Conservation (phyloP, 2,113 vertebrate species). For the Patagioenas fasciata region DNA sequence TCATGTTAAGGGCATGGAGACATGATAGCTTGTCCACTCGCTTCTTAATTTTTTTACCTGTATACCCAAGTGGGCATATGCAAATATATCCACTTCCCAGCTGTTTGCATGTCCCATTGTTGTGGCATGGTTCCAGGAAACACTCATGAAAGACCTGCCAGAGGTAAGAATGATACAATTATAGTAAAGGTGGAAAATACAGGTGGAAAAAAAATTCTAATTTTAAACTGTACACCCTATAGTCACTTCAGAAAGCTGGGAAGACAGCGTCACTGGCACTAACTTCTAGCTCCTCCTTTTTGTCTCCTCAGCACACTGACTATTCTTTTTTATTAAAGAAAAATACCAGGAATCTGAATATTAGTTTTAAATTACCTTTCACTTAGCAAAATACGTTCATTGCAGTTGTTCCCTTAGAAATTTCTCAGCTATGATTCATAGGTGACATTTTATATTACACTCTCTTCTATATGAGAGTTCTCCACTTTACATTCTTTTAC, state of each 20-base stretch:
- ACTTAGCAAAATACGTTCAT: background rate
- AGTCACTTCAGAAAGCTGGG: background rate
- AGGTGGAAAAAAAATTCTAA: background rate
- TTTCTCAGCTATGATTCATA: background rate
- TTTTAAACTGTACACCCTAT: background rate
- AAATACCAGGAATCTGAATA: background rate
- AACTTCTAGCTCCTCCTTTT: background rate
- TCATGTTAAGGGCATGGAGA: background rate
- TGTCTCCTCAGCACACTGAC: background rate
- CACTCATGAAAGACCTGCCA: slow-evolving; percentile 95
- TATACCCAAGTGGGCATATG: slow-evolving; percentile 79
- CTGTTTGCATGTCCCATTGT: slow-evolving; percentile 92
- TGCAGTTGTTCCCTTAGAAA: background rate
- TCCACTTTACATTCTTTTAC: background rate
- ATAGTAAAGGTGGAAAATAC: background rate
- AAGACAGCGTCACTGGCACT: background rate
- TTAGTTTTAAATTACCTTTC: background rate
- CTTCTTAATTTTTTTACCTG: slow-evolving; percentile 64
- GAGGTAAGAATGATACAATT: background rate
- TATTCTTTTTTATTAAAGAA: background rate
- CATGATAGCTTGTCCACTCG: background rate
- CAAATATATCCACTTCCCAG: slow-evolving; percentile 92
- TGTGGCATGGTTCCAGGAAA: slow-evolving; percentile 92
- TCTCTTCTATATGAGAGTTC: background rate
- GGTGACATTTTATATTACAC: background rate